These are phyloP conservation scores for Ceuthmochares aereus DNA, from an alignment of 2,113 vertebrate species.

Conservation along the genomic window DNA sequence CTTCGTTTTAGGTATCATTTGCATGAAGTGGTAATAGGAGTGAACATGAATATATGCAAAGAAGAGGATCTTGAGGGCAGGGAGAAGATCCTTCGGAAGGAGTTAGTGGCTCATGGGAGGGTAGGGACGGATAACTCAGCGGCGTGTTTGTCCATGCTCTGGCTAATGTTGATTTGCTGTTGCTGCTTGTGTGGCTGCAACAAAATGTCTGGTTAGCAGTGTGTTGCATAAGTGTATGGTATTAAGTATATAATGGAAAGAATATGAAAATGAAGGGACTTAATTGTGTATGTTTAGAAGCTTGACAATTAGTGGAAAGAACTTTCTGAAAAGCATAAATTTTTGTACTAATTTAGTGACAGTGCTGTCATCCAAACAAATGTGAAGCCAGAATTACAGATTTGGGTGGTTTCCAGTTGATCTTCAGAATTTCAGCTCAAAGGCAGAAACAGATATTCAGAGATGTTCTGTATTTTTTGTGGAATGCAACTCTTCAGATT, in stretches of 20 bases:
- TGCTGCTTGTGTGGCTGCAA: not conserved
- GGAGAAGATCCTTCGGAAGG: not conserved
- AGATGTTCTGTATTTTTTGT: rapidly evolving
- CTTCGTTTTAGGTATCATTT: not conserved
- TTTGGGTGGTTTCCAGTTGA: not conserved
- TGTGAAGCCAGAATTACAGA: rapidly evolving
- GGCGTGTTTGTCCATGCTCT: rapidly evolving
- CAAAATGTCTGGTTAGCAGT: not conserved
- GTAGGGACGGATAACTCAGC: not conserved
- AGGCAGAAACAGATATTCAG: not conserved
- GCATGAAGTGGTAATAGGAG: not conserved
- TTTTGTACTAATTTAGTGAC: not conserved
- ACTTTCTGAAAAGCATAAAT: not conserved
- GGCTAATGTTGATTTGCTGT: rapidly evolving
- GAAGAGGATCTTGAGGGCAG: not conserved
- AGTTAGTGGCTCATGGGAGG: not conserved
- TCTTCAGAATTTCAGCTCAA: not conserved
- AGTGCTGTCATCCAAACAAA: not conserved
- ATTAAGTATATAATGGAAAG: not conserved
- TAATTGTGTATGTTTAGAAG: not conserved
- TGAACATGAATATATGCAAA: rapidly evolving
- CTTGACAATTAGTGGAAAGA: not conserved
- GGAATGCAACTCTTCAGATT: not conserved
- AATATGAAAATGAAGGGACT: not conserved
- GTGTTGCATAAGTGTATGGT: not conserved